Evolutionary conservation across 1,140 invertebrate genomes (phyloP), one percentile per base, ranked within the genome.

Genomic region (Ericerus pela): DNA sequence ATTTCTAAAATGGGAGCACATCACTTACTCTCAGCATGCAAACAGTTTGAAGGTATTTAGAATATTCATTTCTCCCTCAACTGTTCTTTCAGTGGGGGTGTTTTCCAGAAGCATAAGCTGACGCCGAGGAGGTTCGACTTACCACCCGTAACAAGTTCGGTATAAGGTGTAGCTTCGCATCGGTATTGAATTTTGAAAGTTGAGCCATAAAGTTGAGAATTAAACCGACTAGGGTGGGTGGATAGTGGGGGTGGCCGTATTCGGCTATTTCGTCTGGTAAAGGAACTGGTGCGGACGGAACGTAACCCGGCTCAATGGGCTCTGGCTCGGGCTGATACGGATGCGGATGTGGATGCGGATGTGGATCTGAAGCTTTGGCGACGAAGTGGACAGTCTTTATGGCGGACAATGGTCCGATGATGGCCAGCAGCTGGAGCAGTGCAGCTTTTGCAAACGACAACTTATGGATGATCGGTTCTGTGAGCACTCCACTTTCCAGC

Each of bases 151-250:
- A 24, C 3, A 47, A 16, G 16, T 47, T 47, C 22, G 41, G 41
- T 24, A 47, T 47, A 18, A 47, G 16, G 20, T 47, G 41, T 24
- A 47, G 26, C 26, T 47, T 47, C 22, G 41, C 41, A 24, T 47
- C 41, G 18, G 41, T 47, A 14, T 47, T 47, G 41, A 47, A 47
- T 47, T 47, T 47, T 2, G 41, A 47, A 8, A 47, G 16, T 47
- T 47, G 41, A 47, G 41, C 41, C 2, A 47, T 47, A 14, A 47
- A 47, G 26, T 47, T 20, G 16, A 47, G 26, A 22, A 47, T 3
- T 22, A 47, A 24, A 5, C 41, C 41, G 41, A 10, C 10, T 14
- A 47, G 14, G 26, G 41, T 22, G 4, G 41, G 14, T 16, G 41
- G 16, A 22, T 22, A 24, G 14, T 47, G 41, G 14, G 36, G 36